phyloP scores from a whole-genome alignment of 37 sponge, comb jelly and placozoan species.

The Chondrilla cf. caribensis region DNA sequence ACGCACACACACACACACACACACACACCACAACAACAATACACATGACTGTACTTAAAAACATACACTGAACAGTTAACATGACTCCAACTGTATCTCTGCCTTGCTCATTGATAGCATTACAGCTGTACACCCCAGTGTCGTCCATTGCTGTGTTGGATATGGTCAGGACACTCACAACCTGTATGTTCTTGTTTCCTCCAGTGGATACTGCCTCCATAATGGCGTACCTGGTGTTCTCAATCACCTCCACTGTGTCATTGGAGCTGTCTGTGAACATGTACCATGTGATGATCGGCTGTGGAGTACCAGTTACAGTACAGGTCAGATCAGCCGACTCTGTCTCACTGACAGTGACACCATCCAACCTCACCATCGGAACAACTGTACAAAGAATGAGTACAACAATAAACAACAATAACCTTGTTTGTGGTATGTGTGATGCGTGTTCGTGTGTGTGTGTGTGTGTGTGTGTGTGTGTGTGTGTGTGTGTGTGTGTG shows the following conservation, averaged over 20 bases:
- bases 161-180: constrained; percentile 5
- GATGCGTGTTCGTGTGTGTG: too few species aligned
- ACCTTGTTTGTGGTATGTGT: too few species aligned
- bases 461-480: too few species aligned
- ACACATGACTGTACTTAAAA: too few species aligned
- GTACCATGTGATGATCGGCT: constrained; percentile 56
- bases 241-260: neutral
- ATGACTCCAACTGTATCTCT: neutral
- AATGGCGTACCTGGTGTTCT: neutral
- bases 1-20: too few species aligned
- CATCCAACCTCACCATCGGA: neutral
- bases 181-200: constrained; percentile 1
- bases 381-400: neutral
- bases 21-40: too few species aligned
- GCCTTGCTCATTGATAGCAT: neutral
- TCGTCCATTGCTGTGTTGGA: neutral
- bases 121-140: constrained; percentile 26
- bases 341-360: neutral
- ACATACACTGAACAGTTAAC: constrained; percentile 7
- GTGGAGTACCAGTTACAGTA: constrained; percentile 40
- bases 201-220: too few species aligned
- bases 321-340: constrained; percentile 32
- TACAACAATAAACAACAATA: too few species aligned
- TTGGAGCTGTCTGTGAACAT: neutral
- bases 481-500: too few species aligned